phyloP scores from a whole-genome alignment of 2,888 invertebrate genomes.

The Thecophora atra region DNA sequence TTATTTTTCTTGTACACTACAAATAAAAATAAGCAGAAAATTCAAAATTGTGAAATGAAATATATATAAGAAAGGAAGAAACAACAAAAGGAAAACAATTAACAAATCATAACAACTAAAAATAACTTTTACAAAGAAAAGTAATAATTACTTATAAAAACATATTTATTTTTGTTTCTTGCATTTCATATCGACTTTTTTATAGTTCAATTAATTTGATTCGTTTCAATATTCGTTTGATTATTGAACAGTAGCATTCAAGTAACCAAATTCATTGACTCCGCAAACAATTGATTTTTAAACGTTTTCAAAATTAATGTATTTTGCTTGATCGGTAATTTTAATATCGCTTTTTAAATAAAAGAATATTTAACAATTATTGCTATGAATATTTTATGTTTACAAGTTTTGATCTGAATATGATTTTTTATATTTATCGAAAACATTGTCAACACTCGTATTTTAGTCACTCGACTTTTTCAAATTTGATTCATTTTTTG shows the following conservation, averaged over 20 bases:
- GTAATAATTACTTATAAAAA: slow-evolving; percentile 49
- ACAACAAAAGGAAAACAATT: slow-evolving; percentile 6
- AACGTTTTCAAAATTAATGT: background rate
- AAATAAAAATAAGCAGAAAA: slow-evolving; percentile 42
- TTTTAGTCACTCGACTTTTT: no score
- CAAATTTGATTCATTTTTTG: no score
- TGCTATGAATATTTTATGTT: no score
- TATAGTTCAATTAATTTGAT: background rate
- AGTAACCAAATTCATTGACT: background rate
- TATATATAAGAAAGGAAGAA: background rate
- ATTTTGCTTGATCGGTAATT: background rate
- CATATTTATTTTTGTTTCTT: slow-evolving; percentile 66
- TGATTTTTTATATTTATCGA: no score
- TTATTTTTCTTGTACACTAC: slow-evolving; percentile 25
- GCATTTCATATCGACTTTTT: slow-evolving; percentile 58
- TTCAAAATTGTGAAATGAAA: slow-evolving; percentile 21
- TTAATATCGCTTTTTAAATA: background rate
- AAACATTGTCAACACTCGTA: no score
- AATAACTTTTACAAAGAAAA: slow-evolving; percentile 39
- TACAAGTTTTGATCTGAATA: no score
- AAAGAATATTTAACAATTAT: no score
- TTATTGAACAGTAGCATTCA: background rate
- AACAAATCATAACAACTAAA: slow-evolving; percentile 38
- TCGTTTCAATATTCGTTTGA: background rate
- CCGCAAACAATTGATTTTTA: background rate